Evolutionary conservation across 1,140 invertebrate genomes (phyloP), one percentile per base, ranked within the genome.

Genomic region (Drosophila pectinifera): DNA sequence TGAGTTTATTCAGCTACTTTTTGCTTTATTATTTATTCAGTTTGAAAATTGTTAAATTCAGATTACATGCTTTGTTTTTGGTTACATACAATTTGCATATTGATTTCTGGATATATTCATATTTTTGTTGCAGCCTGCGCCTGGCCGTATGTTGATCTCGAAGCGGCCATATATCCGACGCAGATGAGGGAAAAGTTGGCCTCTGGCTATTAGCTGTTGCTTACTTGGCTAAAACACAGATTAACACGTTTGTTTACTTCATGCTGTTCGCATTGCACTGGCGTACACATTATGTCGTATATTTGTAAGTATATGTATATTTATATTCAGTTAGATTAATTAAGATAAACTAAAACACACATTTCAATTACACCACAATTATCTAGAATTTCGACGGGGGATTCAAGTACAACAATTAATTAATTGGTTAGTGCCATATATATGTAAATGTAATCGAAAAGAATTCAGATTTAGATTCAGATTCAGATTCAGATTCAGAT

Each of bases 191-290:
- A 28, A 56, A 58, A 41, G 55, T 62, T 39, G 18, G 51, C 67
- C 72, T 59, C 18, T 34, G 48, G 28, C 28, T 51, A 53, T 36
- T 51, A 34, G 48, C 48, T 51, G 18, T 51, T 53, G 79, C 84
- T 88, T 88, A 88, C 84, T 89, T 90, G 73, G 61, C 84, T 88
- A 88, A 88, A 88, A 88, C 84, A 89, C 83, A 88, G 83, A 89
- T 89, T 88, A 88, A 88, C 84, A 88, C 83, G 68, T 78, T 53
- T 53, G 28, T 53, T 79, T 80, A 89, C 82, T 90, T 78, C 11
- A 75, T 85, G 81, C 68, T 83, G 65, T 83, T 77, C 64, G 64
- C 80, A 77, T 73, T 78, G 53, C 67, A 78, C 67, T 62, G 73
- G 69, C 61, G 51, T 39, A 70, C 65, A 56, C 11, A 11, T 74